phyloP scores from a whole-genome alignment of 2,113 vertebrate species.

The Daubentonia madagascariensis region DNA sequence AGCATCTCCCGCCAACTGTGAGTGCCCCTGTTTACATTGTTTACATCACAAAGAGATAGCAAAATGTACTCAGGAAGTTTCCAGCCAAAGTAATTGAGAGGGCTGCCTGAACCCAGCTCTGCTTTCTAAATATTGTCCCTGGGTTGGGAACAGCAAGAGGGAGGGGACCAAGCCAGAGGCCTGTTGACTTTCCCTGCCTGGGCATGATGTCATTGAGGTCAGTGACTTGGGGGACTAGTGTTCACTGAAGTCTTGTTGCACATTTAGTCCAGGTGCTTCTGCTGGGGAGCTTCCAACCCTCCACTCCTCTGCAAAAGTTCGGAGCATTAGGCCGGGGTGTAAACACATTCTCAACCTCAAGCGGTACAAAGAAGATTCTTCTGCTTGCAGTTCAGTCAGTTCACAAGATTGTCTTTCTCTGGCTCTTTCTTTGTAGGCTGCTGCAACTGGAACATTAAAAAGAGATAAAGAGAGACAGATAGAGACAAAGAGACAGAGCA shows the following conservation, averaged over 20 bases:
- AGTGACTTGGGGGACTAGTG: slow-evolving; percentile 12
- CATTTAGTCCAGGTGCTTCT: neutral
- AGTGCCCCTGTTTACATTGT: slow-evolving; percentile 56
- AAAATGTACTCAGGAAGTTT: slow-evolving; percentile 27
- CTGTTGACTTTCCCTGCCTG: slow-evolving; percentile 46
- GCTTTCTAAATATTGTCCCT: slow-evolving; percentile 62
- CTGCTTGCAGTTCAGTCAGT: neutral
- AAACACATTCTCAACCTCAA: slow-evolving; percentile 44
- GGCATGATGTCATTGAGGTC: slow-evolving; percentile 15
- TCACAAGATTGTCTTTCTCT: neutral
- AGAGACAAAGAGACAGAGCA: neutral
- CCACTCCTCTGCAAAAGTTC: neutral
- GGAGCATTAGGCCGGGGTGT: neutral
- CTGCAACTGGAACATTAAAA: neutral
- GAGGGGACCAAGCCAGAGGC: neutral
- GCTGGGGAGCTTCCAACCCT: neutral
- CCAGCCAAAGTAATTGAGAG: slow-evolving; percentile 50
- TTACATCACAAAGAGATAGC: slow-evolving; percentile 60
- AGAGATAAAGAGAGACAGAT: neutral
- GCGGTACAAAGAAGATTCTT: slow-evolving; percentile 24
- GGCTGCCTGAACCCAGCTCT: slow-evolving; percentile 44
- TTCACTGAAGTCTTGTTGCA: neutral
- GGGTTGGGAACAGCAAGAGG: neutral
- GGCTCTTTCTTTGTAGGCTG: neutral
- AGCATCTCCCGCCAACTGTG: slow-evolving; percentile 51